Evolutionary conservation across 2,888 invertebrate species (phyloP).

Genomic region (Aporophyla nigra): DNA sequence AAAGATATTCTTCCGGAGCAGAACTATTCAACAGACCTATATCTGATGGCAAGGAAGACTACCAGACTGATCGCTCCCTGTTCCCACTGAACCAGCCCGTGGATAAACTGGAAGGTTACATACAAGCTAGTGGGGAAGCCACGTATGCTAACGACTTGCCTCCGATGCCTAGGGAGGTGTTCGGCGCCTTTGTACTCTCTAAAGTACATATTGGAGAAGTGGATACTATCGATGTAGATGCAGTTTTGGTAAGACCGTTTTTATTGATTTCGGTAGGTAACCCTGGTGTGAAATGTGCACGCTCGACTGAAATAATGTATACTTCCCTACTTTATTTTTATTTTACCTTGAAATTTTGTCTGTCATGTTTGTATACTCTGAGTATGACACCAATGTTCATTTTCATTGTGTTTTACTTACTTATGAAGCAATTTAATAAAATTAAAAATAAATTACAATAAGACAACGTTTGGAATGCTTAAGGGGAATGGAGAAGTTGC

Average conservation of each 20-base stretch:
- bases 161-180: conserved; percentile 91
- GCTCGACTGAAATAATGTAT: too few relatives aligned
- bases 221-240: conserved; percentile 89
- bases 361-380: too few relatives aligned
- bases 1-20: conserved; percentile 89
- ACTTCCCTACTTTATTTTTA: too few relatives aligned
- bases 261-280: background rate
- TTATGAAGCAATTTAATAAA: too few relatives aligned
- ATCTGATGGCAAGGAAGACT: conserved; percentile 91
- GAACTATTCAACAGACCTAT: conserved; percentile 89
- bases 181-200: conserved; percentile 93
- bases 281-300: background rate
- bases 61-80: conserved; percentile 91
- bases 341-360: too few relatives aligned
- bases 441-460: too few relatives aligned
- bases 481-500: too few relatives aligned
- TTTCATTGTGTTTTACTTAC: too few relatives aligned
- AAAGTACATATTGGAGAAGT: conserved; percentile 91
- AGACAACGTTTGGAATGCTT: too few relatives aligned
- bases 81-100: conserved; percentile 94
- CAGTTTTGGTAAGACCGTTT: conserved; percentile 90
- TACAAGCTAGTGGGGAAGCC: conserved; percentile 93
- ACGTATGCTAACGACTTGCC: conserved; percentile 92
- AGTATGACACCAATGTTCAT: too few relatives aligned
- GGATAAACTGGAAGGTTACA: conserved; percentile 91